Evolutionary conservation across 2,888 invertebrate genomes (phyloP), one percentile per base, ranked within the genome.

Genomic region (Vannuccia rotundouncinata): DNA sequence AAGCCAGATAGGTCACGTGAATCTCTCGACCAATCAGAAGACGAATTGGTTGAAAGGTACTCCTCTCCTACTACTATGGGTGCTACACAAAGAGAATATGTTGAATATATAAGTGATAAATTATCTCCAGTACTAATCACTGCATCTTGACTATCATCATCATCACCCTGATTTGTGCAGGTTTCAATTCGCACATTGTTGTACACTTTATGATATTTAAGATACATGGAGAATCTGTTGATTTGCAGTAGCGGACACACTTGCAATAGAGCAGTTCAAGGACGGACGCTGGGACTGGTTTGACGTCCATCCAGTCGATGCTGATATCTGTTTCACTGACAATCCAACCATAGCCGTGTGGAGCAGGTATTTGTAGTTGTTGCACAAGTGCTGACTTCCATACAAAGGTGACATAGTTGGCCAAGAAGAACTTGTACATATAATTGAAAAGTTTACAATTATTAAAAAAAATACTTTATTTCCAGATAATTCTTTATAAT

Each of bases 111-210:
- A 45, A 45, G 45, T 45, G 45, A 13, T 5, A 5, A 45, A 45
- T 45, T 17, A 45, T 45, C 45, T 45, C 17, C 45, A 45, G 45
- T 17, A 45, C 17, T 45, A 45, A 45, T 45, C 45, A 45, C 45
- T 45, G 45, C 45, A 45, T 45, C 45, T 45, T 45, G 45, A 45
- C 45, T 45, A 17, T 17, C 45, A 45, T 45, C 45, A 45, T 45
- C 45, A 13, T 45, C 45, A 45, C 5, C 45, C 45, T 45, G 45
- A 45, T 45, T 45, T 45, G 45, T 45, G 45, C 45, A 45, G 10
- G 45, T 45, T 66, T 66, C 66, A 66, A 66, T 66, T 66, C 25
- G 66, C 66, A 66, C 66, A 66, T 5, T 66, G 66, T 66, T 66
- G 66, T 66, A 66, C 66, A 66, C 66, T 66, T 66, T 22, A 66